phyloP scores from a whole-genome alignment of 1,140 invertebrate species.

The Pentalonia nigronervosa region DNA sequence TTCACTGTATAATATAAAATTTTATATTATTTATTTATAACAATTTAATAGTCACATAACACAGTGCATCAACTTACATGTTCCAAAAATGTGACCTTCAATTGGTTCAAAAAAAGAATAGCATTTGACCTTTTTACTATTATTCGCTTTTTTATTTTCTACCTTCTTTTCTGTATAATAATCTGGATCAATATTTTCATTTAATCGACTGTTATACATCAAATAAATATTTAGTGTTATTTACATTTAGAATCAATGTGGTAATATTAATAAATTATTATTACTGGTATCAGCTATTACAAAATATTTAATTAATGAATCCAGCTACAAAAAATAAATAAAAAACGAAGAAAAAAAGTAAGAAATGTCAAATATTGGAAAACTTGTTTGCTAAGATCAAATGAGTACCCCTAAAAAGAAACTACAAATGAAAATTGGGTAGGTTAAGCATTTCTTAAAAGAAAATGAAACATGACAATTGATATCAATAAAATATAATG shows the following conservation, averaged over 20 bases:
- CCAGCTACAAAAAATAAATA: neutral
- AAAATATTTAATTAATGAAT: neutral
- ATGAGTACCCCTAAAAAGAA: neutral
- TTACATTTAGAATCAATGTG: neutral
- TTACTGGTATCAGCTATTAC: neutral
- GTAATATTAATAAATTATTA: neutral
- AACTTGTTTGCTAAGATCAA: neutral
- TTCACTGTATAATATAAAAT: constrained; percentile 12
- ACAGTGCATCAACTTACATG: constrained; percentile 18
- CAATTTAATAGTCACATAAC: neutral
- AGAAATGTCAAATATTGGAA: neutral
- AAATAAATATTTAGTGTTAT: constrained; percentile 17
- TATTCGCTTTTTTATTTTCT: neutral
- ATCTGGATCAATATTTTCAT: constrained; percentile 19
- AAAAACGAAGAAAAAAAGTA: too few relatives aligned
- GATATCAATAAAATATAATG: neutral
- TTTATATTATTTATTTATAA: neutral
- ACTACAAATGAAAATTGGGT: neutral
- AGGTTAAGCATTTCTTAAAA: neutral
- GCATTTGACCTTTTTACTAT: constrained; percentile 21
- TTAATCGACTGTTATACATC: constrained; percentile 7
- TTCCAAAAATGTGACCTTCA: neutral
- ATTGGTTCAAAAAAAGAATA: constrained; percentile 33
- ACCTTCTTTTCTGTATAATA: neutral
- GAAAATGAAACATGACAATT: neutral